A percentile compares a stretch with the other conserved stretches of the same genome.
These are phyloP conservation scores for Andrena fulva DNA, from an alignment of 2,888 invertebrate species.

Conservation along the genomic window DNA sequence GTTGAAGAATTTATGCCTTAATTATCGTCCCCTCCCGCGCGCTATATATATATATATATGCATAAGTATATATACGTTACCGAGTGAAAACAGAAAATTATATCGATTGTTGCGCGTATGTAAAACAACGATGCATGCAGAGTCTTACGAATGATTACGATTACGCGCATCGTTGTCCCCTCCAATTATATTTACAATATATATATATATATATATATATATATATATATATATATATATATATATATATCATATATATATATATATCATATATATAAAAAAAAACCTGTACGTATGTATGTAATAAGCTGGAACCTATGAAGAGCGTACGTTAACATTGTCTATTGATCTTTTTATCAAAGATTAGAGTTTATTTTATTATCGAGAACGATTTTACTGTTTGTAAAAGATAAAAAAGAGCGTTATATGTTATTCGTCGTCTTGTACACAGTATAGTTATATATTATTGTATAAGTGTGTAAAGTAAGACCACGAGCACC, in stretches of 20 bases:
- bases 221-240: slow-evolving; percentile 25
- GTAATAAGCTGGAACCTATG: slow-evolving; percentile 19
- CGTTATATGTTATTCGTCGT: slow-evolving; percentile 54
- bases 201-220: slow-evolving; percentile 20
- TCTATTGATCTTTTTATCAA: slow-evolving; percentile 78
- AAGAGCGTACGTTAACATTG: slow-evolving; percentile 58
- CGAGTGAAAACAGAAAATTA: slow-evolving; percentile 50
- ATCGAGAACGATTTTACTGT: slow-evolving; percentile 74
- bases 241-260: slow-evolving; percentile 19
- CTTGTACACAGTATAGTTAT: slow-evolving; percentile 49
- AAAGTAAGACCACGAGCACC: slow-evolving; percentile 60
- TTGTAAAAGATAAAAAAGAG: slow-evolving; percentile 64
- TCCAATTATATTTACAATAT: slow-evolving; percentile 64
- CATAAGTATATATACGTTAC: neutral
- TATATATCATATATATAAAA: slow-evolving; percentile 1
- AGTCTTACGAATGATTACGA: slow-evolving; percentile 34
- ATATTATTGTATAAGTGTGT: slow-evolving; percentile 55
- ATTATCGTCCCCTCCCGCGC: slow-evolving; percentile 58
- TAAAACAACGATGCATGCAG: slow-evolving; percentile 60
- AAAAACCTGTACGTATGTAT: slow-evolving; percentile 12
- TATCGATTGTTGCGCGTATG: slow-evolving; percentile 65
- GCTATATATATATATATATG: neutral
- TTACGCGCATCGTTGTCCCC: slow-evolving; percentile 55
- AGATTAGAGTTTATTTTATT: slow-evolving; percentile 83
- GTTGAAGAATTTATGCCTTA: slow-evolving; percentile 29